These are phyloP conservation scores for Crotalus tigris DNA, from an alignment of 2,113 vertebrate genomes.

Conservation along the genomic window DNA sequence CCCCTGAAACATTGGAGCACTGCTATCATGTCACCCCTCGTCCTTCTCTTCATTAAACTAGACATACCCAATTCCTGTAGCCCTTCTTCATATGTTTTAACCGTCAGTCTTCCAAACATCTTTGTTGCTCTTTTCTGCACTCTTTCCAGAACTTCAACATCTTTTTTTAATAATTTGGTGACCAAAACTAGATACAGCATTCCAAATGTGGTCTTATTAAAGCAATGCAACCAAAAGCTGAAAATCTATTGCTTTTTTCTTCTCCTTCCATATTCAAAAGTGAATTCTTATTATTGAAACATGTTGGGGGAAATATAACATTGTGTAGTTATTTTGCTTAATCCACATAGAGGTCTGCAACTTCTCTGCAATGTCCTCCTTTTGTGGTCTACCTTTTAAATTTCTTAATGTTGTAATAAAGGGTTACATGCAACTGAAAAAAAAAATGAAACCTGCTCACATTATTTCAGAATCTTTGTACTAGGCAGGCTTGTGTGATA, in stretches of 20 bases:
- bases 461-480: constrained; percentile 22
- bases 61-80: background rate
- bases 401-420: constrained; percentile 44
- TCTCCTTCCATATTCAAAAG: background rate
- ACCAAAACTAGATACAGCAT: background rate
- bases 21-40: background rate
- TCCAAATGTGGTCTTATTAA: background rate
- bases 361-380: constrained; percentile 15
- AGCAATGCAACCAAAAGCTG: constrained; percentile 21
- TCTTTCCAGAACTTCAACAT: background rate
- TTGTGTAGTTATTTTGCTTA: constrained; percentile 51
- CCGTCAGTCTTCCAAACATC: background rate
- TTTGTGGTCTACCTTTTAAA: constrained; percentile 24
- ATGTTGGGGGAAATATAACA: constrained; percentile 32
- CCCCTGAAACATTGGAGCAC: background rate
- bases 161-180: background rate
- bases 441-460: constrained; percentile 30
- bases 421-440: constrained; percentile 39
- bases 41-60: background rate
- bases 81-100: background rate
- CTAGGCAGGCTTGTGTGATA: background rate
- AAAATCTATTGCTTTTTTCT: constrained; percentile 9
- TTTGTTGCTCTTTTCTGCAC: background rate
- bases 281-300: constrained; percentile 53
- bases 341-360: constrained; percentile 30